Base-by-base conservation (phyloP, 2,797 vertebrate species). In the Nyctalus aviator region DNA sequence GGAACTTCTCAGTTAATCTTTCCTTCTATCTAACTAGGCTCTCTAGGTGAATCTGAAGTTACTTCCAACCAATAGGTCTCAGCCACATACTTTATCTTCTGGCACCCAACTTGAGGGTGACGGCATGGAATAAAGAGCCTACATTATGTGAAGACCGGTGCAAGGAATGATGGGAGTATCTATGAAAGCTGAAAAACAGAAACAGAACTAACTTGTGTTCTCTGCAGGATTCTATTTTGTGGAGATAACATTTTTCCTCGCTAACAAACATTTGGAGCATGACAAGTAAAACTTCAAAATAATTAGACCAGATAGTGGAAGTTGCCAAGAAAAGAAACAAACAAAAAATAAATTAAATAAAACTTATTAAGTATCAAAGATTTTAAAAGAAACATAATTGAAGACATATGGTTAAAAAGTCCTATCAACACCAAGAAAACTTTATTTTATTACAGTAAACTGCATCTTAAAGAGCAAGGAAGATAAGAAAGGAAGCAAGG, bases 291-390 rank as follows among this genome's bases (percentile, higher is more conserved):
- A 69, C 5, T 46, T 64, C 35, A 50, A 0, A 69, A 62, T 78
- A 93, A 82, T 69, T 48, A 48, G 32, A 35, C n/a, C 23, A 90
- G 84, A 78, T n/a, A 73, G 44, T 50, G 2, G 73, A 32, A 41
- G n/a, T 27, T 30, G 44, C n/a, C 59, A 89, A 20, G 87, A 76
- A 66, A 88, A 81, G 23, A 88, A 84, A 41, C 20, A 6, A 72
- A 30, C n/a, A 55, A 35, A 32, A 23, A 37, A 11, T 13, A 73
- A 83, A 69, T 66, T 66, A 66, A 83, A 48, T 48, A 25, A 23
- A 78, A 25, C 18, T 53, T 78, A 72, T 85, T 73, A 69, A 79
- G 30, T 75, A 69, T 75, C 21, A 94, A 93, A 90, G 84, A 27
- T 20, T 20, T 17, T 69, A 46, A 82, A 20, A 57, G 44, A 83